A percentile compares a stretch with the other conserved stretches of the same genome.
These are phyloP conservation scores for Vollenhovia emeryi DNA, from an alignment of 1,140 invertebrate genomes.

Conservation along the genomic window DNA sequence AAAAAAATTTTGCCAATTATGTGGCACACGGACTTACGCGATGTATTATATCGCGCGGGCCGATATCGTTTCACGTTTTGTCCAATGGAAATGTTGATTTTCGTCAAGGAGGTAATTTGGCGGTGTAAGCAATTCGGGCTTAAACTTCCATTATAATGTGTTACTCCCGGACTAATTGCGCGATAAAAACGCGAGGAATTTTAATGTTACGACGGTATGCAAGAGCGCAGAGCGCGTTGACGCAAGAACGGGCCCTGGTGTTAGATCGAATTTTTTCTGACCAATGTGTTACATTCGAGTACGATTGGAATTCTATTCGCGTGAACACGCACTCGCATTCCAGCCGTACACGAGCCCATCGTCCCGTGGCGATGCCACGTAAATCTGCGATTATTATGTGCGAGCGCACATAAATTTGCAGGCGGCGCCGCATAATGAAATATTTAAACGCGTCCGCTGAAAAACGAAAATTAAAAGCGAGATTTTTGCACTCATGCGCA, in stretches of 20 bases:
- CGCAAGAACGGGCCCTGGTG: background rate
- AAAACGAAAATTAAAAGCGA: constrained; percentile 60
- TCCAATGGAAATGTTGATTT: constrained; percentile 9
- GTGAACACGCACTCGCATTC: constrained; percentile 39
- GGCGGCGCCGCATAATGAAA: constrained; percentile 51
- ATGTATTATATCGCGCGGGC: background rate
- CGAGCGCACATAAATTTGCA: constrained; percentile 59
- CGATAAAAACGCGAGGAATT: constrained; percentile 47
- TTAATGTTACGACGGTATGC: constrained; percentile 32
- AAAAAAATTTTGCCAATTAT: constrained; percentile 8
- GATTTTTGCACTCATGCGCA: constrained; percentile 6
- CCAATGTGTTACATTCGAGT: constrained; percentile 12
- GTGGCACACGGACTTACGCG: background rate
- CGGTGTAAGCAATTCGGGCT: constrained; percentile 13
- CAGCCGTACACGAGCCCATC: background rate
- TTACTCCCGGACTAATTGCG: constrained; percentile 26
- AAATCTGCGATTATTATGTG: constrained; percentile 63
- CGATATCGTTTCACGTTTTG: background rate
- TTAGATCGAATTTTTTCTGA: constrained; percentile 42
- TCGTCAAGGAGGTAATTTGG: background rate
- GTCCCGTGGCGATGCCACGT: constrained; percentile 28
- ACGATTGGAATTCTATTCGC: constrained; percentile 62
- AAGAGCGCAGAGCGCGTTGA: constrained; percentile 1
- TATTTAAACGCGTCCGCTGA: constrained; percentile 46
- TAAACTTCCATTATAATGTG: constrained; percentile 23